Base-by-base conservation (phyloP, 2,113 vertebrate species). In the Motacilla tschutschensis region DNA sequence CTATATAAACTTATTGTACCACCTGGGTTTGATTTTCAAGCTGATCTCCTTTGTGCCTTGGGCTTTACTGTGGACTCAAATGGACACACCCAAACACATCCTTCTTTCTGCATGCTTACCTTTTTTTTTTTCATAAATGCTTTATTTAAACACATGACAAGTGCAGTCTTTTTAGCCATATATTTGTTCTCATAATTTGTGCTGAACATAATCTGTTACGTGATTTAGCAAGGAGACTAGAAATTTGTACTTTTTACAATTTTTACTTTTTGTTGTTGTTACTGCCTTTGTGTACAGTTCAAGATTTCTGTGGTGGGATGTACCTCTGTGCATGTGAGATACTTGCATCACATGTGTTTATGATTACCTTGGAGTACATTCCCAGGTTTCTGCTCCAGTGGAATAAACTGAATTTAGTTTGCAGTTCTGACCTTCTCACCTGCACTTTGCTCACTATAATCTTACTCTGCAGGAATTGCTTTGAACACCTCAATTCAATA, bases 361-460 rank as follows among this genome's bases (percentile, higher is more conserved):
- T 85, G 54, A 91, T 96, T 95, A 95, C 64, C 65, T 76, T 70
- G 44, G 51, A 88, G 79, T 71, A 64, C 73, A 79, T 94, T 93
- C 91, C 48, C 88, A 33, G 41, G 55, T 93, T 87, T 93, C 73
- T 86, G 66, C 70, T 83, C 77, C 73, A 79, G 38, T 77, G 63
- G 80, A 93, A 94, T 90, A 91, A 94, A 94, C 85, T 93, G 89
- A 70, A 73, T 94, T 90, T 93, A 83, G 63, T 90, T 87, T 88
- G 63, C 85, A 91, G 69, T 81, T 91, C 79, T 96, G 93, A 93
- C 93, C 94, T 94, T 79, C 89, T 94, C 91, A 91, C 92, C 92
- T 92, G 81, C 85, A 90, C 93, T 88, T 90, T 92, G 86, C 79
- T 92, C 86, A 73, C 92, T 91, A 28, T 88, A 94, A 94, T 91